A percentile compares a stretch with the other conserved stretches of the same genome.
These are phyloP conservation scores for Lethenteron camtschaticum DNA, from an alignment of 2,113 vertebrate genomes.

Conservation along the genomic window DNA sequence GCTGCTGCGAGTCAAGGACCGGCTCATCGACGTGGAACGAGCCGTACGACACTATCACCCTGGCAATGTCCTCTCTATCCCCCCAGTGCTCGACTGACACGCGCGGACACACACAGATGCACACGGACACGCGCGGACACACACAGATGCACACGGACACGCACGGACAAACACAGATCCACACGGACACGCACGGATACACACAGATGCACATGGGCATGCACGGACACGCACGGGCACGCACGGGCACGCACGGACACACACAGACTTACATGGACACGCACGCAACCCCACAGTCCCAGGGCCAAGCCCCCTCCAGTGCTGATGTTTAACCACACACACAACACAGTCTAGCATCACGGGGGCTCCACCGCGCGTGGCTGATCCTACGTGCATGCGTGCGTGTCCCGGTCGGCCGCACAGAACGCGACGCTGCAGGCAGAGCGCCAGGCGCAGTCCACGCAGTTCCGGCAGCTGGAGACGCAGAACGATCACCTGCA, in stretches of 20 bases:
- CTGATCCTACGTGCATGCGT: neutral
- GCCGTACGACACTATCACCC: constrained; percentile 22
- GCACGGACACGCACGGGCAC: neutral
- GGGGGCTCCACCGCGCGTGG: rapidly evolving
- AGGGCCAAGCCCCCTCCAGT: neutral
- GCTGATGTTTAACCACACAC: no score
- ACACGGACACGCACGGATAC: no score
- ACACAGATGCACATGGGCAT: no score
- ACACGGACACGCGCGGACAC: no score
- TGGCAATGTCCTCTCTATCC: no score
- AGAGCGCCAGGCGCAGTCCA: constrained; percentile 26
- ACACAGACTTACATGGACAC: neutral
- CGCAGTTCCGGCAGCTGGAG: constrained; percentile 31
- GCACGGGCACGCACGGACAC: neutral
- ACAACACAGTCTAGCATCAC: no score
- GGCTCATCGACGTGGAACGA: constrained; percentile 33
- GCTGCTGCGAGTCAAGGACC: constrained; percentile 11
- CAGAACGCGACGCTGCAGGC: constrained; percentile 33
- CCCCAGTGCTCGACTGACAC: no score
- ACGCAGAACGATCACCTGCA: constrained; percentile 26
- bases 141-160: no score
- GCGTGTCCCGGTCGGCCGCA: neutral
- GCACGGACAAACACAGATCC: no score
- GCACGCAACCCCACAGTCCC: neutral
- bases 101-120: no score